These are phyloP conservation scores for Cladorhizidae sp. DNA, from an alignment of 37 sponge, comb jelly and placozoan genomes.

Conservation along the genomic window DNA sequence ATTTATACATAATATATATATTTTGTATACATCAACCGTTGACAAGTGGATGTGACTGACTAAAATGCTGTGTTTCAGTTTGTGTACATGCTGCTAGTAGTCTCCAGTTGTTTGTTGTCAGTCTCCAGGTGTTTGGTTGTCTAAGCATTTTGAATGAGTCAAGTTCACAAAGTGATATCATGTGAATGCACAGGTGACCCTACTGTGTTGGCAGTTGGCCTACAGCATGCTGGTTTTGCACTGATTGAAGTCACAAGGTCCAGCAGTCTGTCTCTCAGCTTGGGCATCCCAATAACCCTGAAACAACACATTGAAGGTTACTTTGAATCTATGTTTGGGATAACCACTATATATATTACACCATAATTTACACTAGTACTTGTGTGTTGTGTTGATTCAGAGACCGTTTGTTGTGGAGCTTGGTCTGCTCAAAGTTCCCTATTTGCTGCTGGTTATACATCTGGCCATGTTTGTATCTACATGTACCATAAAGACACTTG, in stretches of 20 bases:
- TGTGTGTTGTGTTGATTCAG: constrained; percentile 11
- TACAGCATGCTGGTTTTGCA: constrained; percentile 31
- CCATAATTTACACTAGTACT: not conserved
- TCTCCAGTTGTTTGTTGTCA: too few relatives aligned
- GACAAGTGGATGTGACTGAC: too few relatives aligned
- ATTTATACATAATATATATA: too few relatives aligned
- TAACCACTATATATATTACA: too few relatives aligned
- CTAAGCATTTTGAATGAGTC: too few relatives aligned
- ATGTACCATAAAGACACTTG: not conserved
- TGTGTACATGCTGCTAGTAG: too few relatives aligned
- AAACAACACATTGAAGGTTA: constrained; percentile 18
- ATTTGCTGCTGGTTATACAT: constrained; percentile 22
- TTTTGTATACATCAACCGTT: too few relatives aligned
- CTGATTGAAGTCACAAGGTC: constrained; percentile 32
- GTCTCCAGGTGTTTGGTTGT: too few relatives aligned
- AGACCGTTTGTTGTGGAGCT: constrained; percentile 18
- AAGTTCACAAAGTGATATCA: too few relatives aligned
- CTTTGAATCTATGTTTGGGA: not conserved
- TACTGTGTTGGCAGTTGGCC: constrained; percentile 38
- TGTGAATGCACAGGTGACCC: constrained; percentile 31
- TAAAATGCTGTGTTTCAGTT: too few relatives aligned
- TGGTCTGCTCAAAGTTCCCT: constrained; percentile 27
- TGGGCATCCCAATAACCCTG: not conserved
- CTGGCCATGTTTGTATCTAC: constrained; percentile 20
- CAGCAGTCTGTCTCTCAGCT: not conserved